phyloP scores from a whole-genome alignment of 2,113 vertebrate species.

The Junco hyemalis region DNA sequence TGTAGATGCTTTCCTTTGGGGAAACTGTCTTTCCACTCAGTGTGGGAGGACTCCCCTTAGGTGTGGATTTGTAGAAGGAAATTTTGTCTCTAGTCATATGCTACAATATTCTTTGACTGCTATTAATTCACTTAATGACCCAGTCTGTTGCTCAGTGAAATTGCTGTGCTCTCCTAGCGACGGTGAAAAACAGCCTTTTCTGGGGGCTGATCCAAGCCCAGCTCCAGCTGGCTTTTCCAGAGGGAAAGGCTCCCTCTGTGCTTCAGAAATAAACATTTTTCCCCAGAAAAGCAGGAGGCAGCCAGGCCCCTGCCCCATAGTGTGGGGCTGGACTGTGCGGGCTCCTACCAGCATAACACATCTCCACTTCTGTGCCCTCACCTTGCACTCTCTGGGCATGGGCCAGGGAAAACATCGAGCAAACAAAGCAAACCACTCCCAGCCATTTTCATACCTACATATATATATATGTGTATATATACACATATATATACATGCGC shows the following conservation, averaged over 20 bases:
- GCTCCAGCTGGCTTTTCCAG: not conserved
- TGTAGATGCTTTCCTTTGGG: not conserved
- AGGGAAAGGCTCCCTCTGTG: not conserved
- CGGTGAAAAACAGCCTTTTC: fast-evolving
- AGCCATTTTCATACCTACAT: not conserved
- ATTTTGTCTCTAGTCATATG: not conserved
- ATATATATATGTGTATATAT: not conserved
- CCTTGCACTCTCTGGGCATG: fast-evolving
- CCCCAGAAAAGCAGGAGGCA: not conserved
- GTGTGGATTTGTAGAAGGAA: not conserved
- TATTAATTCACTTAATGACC: not conserved
- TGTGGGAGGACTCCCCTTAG: not conserved
- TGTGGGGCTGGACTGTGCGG: not conserved
- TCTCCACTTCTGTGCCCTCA: fast-evolving
- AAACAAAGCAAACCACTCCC: not conserved
- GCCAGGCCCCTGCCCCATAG: fast-evolving
- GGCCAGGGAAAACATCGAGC: not conserved
- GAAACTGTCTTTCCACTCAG: not conserved
- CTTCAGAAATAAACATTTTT: not conserved
- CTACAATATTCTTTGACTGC: not conserved
- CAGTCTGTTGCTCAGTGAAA: not conserved
- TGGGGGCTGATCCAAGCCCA: not conserved
- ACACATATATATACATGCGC: fast-evolving
- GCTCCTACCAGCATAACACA: not conserved
- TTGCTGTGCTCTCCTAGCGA: not conserved